phyloP scores from a whole-genome alignment of 1,140 invertebrate species.

The Drosophila nasuta region DNA sequence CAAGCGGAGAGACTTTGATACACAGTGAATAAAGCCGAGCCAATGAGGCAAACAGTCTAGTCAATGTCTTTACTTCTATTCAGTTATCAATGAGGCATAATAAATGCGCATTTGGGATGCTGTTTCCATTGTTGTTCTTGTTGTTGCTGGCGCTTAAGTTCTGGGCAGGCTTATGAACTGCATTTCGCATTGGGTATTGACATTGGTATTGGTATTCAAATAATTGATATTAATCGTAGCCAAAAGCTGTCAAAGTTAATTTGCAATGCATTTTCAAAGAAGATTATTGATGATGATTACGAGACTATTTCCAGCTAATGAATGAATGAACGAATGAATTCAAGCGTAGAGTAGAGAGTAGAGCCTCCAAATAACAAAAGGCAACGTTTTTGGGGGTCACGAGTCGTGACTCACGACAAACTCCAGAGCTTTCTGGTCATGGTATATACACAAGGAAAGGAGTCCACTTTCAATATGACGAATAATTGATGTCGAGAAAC shows the following conservation, averaged over 20 bases:
- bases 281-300: conserved; percentile 73
- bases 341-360: neutral
- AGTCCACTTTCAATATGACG: conserved; percentile 10
- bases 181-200: conserved; percentile 26
- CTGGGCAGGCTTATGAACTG: conserved; percentile 22
- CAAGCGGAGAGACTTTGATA: conserved; percentile 29
- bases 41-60: conserved; percentile 5
- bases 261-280: conserved; percentile 61
- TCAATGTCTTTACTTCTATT: conserved; percentile 10
- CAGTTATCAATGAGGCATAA: conserved; percentile 43
- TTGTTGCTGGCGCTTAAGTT: conserved; percentile 17
- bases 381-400: neutral
- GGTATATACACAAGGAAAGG: neutral
- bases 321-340: conserved; percentile 12
- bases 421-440: neutral
- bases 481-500: conserved; percentile 17
- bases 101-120: conserved; percentile 34
- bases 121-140: conserved; percentile 17
- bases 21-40: neutral
- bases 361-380: neutral
- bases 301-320: conserved; percentile 18
- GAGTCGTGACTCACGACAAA: too few species aligned
- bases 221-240: conserved; percentile 79
- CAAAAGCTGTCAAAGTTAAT: conserved; percentile 80
- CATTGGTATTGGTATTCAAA: conserved; percentile 45